Conservation (phyloP, 1,140 invertebrate genomes). For the Ostrea edulis region DNA sequence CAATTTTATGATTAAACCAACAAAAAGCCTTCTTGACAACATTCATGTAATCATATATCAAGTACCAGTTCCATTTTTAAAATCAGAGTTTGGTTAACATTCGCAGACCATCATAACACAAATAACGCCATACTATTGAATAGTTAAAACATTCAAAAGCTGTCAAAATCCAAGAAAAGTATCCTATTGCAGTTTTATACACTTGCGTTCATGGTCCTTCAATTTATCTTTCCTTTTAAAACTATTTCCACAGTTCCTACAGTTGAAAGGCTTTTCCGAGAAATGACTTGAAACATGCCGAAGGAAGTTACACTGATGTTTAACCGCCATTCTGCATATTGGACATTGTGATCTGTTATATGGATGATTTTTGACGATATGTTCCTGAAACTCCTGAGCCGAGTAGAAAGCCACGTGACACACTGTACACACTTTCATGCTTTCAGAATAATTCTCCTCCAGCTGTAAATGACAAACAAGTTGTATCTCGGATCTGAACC, state of each 20-base stretch:
- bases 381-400: not conserved
- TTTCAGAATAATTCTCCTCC: not conserved
- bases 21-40: not conserved
- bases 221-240: constrained; percentile 31
- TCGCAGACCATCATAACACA: too few species aligned
- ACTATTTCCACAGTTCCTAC: constrained; percentile 2
- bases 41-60: not conserved
- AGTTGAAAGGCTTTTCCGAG: constrained; percentile 21
- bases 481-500: not conserved
- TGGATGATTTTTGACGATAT: not conserved
- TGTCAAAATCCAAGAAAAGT: not conserved
- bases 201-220: constrained; percentile 17
- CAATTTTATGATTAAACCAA: not conserved
- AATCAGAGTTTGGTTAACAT: too few species aligned
- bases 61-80: not conserved
- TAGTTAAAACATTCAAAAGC: not conserved
- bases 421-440: not conserved
- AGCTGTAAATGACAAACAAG: not conserved
- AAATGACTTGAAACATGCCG: constrained; percentile 35
- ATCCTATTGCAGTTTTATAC: not conserved
- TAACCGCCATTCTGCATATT: constrained; percentile 44
- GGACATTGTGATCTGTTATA: not conserved
- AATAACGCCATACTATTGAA: not conserved
- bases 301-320: constrained; percentile 43
- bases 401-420: not conserved